Conservation (phyloP, 2,888 invertebrate species). For the Acanthacorydalis orientalis region DNA sequence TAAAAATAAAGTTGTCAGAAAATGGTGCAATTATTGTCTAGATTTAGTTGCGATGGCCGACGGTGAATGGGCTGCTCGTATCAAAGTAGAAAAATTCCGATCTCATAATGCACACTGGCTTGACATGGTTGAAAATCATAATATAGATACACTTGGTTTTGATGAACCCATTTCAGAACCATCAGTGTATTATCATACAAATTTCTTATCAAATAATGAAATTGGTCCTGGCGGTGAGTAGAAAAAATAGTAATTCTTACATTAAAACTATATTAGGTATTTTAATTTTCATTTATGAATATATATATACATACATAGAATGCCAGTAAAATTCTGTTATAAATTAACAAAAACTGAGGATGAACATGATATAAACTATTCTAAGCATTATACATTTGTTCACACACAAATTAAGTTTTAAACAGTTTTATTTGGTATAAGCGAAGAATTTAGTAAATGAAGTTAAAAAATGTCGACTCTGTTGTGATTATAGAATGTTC, state of each 20-base stretch:
- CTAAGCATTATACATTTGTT: too few species aligned
- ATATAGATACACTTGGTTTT: slow-evolving; percentile 26
- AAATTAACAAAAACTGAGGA: too few species aligned
- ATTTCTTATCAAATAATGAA: slow-evolving; percentile 30
- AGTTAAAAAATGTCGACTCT: too few species aligned
- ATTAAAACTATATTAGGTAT: too few species aligned
- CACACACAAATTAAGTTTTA: too few species aligned
- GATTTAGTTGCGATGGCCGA: slow-evolving; percentile 88
- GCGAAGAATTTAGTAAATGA: too few species aligned
- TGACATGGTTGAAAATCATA: slow-evolving; percentile 76
- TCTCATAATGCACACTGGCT: slow-evolving; percentile 98
- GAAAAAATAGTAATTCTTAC: not conserved
- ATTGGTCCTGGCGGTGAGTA: not conserved
- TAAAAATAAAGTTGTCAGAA: slow-evolving; percentile 82
- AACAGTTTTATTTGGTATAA: too few species aligned
- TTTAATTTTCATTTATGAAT: too few species aligned
- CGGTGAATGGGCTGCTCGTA: slow-evolving; percentile 82
- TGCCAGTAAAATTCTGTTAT: too few species aligned
- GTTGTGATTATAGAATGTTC: too few species aligned
- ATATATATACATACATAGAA: too few species aligned
- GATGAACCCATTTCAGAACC: slow-evolving; percentile 45
- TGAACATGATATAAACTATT: too few species aligned
- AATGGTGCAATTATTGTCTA: slow-evolving; percentile 87
- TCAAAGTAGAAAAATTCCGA: slow-evolving; percentile 89
- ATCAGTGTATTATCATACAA: slow-evolving; percentile 59